Evolutionary conservation across 1,140 invertebrate species (phyloP).

Genomic region (Drosophila auraria): DNA sequence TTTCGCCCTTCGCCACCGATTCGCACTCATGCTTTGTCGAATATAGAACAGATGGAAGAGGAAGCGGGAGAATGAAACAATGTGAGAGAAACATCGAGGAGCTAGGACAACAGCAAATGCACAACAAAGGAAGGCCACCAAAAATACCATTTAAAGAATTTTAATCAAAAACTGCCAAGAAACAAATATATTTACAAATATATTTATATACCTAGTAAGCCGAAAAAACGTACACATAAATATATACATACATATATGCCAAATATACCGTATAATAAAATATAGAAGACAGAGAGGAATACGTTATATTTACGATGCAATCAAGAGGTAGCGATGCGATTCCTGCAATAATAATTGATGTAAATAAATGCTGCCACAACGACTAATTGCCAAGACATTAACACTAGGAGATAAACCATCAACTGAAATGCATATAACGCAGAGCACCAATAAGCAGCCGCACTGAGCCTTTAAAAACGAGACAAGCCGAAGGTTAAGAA

Average conservation of each 20-base stretch:
- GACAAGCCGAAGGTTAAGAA: too few relatives aligned
- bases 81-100: conserved; percentile 26
- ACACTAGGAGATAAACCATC: conserved; percentile 43
- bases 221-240: conserved; percentile 29
- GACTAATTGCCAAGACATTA: conserved; percentile 16
- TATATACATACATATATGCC: conserved; percentile 27
- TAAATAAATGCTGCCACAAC: conserved; percentile 78
- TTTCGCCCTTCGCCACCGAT: conserved; percentile 4
- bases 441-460: conserved; percentile 38
- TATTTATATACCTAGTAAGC: conserved; percentile 55
- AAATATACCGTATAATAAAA: conserved; percentile 32
- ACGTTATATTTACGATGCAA: conserved; percentile 21
- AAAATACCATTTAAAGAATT: conserved; percentile 72
- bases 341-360: conserved; percentile 64
- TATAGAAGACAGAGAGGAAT: conserved; percentile 30
- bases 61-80: conserved; percentile 26
- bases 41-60: conserved; percentile 17
- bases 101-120: conserved; percentile 39
- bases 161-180: conserved; percentile 79
- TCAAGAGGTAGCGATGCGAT: conserved; percentile 8
- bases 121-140: conserved; percentile 42
- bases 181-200: conserved; percentile 54
- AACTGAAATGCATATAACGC: conserved; percentile 61
- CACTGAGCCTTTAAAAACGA: conserved; percentile 1
- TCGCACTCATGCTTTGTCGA: conserved; percentile 1